phyloP scores from a whole-genome alignment of 1,140 invertebrate genomes.

The Conus ventricosus region DNA sequence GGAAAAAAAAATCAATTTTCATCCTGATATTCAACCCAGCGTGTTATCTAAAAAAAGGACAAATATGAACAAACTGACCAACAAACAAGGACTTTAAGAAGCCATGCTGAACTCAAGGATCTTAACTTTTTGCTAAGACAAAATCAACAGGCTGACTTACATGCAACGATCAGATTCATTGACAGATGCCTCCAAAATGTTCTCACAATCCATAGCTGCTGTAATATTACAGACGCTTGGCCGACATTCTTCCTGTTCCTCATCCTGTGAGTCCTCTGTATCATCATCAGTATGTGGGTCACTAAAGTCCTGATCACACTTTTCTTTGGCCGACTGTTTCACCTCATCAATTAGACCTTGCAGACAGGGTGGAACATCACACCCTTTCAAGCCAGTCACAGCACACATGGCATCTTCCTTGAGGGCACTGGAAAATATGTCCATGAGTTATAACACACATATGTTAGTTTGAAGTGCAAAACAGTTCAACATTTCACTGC shows the following conservation, averaged over 20 bases:
- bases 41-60: no score
- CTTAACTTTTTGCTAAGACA: not conserved
- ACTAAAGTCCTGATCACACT: not conserved
- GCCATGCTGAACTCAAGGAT: no score
- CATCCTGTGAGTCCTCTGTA: not conserved
- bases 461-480: no score
- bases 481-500: no score
- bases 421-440: not conserved
- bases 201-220: not conserved
- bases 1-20: no score
- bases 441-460: no score
- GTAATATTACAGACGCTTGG: conserved; percentile 15
- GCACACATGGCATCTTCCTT: not conserved
- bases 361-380: conserved; percentile 22
- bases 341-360: not conserved
- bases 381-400: not conserved
- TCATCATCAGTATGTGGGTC: not conserved
- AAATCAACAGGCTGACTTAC: not conserved
- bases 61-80: no score
- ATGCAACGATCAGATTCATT: conserved; percentile 5
- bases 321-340: not conserved
- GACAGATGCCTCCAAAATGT: not conserved
- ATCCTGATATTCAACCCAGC: no score
- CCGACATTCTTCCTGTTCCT: not conserved
- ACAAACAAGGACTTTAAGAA: not conserved